phyloP scores from a whole-genome alignment of 2,888 invertebrate species.

The Drosophila kanekoi region DNA sequence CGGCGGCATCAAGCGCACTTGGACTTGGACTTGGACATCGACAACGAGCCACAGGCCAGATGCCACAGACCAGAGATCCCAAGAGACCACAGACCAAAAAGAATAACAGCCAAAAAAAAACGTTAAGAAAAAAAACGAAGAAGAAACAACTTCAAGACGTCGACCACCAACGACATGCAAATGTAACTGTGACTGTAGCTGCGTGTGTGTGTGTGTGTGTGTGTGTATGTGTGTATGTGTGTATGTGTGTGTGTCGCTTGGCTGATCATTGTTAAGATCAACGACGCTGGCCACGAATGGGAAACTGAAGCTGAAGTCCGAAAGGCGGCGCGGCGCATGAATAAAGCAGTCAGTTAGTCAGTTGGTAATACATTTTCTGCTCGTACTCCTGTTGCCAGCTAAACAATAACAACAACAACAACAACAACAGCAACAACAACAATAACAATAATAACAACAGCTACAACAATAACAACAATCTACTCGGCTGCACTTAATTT shows the following conservation, averaged over 20 bases:
- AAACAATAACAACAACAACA: slow-evolving; percentile 33
- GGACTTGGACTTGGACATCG: slow-evolving; percentile 29
- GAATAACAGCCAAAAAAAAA: slow-evolving; percentile 13
- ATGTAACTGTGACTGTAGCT: slow-evolving; percentile 46
- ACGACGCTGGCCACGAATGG: slow-evolving; percentile 67
- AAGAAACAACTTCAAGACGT: slow-evolving; percentile 25
- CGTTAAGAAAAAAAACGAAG: slow-evolving; percentile 7
- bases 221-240: slow-evolving; percentile 29
- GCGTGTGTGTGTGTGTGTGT: slow-evolving; percentile 28
- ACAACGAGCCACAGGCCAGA: slow-evolving; percentile 12
- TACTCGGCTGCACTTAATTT: slow-evolving; percentile 82
- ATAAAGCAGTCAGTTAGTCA: slow-evolving; percentile 79
- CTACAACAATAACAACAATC: slow-evolving; percentile 50
- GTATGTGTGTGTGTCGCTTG: slow-evolving; percentile 61
- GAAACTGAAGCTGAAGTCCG: slow-evolving; percentile 40
- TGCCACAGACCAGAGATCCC: slow-evolving; percentile 3
- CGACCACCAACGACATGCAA: slow-evolving; percentile 79
- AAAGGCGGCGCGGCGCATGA: slow-evolving; percentile 66
- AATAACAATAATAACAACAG: slow-evolving; percentile 40
- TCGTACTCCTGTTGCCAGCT: slow-evolving; percentile 46
- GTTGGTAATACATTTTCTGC: slow-evolving; percentile 72
- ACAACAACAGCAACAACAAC: slow-evolving; percentile 13
- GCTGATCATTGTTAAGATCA: slow-evolving; percentile 79
- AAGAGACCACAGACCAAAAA: slow-evolving; percentile 27
- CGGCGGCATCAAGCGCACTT: slow-evolving; percentile 59